Percentiles rank a stretch among this genome's conserved stretches.
phyloP scores from a whole-genome alignment of 2,797 vertebrate species.

The Decapterus maruadsi region DNA sequence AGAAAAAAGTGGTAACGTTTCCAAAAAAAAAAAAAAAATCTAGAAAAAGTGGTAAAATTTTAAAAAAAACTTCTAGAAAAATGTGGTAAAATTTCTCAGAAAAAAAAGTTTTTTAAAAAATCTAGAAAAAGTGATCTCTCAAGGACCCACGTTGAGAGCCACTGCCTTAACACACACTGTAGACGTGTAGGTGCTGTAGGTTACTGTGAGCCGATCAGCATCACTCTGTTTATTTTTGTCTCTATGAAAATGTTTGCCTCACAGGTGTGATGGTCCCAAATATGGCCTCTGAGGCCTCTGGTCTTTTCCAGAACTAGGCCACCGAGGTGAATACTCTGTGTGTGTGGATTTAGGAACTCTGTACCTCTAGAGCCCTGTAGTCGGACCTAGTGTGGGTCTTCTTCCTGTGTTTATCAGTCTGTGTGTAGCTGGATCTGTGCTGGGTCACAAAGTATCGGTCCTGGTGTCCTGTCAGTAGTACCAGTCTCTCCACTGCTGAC shows the following conservation, averaged over 20 bases:
- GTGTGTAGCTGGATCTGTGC: constrained; percentile 40
- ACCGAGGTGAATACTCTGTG: constrained; percentile 80
- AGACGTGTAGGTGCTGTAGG: constrained; percentile 27
- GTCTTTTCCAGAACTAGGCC: constrained; percentile 87
- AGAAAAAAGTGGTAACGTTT: no score
- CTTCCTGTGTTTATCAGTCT: constrained; percentile 18
- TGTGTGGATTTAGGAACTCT: neutral
- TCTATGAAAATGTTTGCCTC: constrained; percentile 75
- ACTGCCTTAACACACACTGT: constrained; percentile 4
- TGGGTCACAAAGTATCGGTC: constrained; percentile 5
- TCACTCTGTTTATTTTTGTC: constrained; percentile 55
- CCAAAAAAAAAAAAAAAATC: no score
- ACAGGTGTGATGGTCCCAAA: constrained; percentile 86
- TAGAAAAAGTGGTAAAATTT: no score
- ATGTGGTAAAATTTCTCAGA: no score
- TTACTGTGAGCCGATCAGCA: constrained; percentile 16
- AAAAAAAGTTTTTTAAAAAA: no score
- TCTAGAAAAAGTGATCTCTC: no score
- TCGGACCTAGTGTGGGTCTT: constrained; percentile 31
- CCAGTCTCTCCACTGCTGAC: constrained; percentile 16
- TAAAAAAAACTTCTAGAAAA: no score
- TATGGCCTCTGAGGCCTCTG: constrained; percentile 85
- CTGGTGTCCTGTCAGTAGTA: constrained; percentile 40
- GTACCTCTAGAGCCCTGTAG: constrained; percentile 52
- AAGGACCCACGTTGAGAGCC: no score